These are phyloP conservation scores for Candoia aspera DNA, from an alignment of 2,113 vertebrate species.

Conservation along the genomic window DNA sequence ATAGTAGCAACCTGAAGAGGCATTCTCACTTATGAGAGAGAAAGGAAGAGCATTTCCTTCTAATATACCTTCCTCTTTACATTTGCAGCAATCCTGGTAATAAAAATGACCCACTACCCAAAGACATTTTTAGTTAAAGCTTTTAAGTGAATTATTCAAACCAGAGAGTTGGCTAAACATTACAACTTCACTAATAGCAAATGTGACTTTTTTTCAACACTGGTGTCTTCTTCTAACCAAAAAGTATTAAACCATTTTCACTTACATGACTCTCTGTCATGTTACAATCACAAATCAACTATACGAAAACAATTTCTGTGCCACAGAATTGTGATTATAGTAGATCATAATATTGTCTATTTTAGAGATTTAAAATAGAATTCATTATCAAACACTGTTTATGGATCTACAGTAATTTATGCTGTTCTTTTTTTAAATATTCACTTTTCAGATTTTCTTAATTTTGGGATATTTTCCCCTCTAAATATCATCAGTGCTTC, in stretches of 20 bases:
- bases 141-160: neutral
- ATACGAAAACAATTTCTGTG: neutral
- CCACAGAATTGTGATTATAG: neutral
- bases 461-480: neutral
- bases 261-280: neutral
- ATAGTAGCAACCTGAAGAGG: neutral
- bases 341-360: neutral
- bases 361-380: neutral
- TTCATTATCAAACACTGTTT: neutral
- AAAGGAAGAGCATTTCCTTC: neutral
- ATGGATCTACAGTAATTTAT: neutral
- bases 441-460: neutral
- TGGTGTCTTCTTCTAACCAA: neutral
- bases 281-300: neutral
- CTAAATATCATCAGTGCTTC: neutral
- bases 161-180: neutral
- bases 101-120: neutral
- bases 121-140: neutral
- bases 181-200: neutral
- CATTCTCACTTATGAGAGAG: neutral
- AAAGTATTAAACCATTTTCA: neutral
- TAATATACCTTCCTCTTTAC: neutral
- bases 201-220: neutral
- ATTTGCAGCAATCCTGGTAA: neutral
- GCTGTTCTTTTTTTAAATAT: neutral